A percentile compares a stretch with the other conserved stretches of the same genome.
These are phyloP conservation scores for Hystrix cristata DNA, from an alignment of 2,113 vertebrate genomes.

Conservation along the genomic window DNA sequence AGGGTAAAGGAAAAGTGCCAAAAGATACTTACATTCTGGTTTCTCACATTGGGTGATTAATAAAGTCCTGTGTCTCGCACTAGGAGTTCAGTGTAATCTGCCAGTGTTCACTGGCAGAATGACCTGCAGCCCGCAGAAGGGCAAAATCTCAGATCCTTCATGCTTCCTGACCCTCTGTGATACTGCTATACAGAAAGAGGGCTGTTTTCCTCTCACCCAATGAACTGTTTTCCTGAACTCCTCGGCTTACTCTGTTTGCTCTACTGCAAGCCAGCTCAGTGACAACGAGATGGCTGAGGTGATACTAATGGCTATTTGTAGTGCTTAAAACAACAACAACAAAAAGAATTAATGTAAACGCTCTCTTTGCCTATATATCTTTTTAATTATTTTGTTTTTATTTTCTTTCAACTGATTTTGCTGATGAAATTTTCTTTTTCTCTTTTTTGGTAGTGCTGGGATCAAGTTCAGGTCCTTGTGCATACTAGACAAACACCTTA, in stretches of 20 bases:
- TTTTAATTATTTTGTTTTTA: neutral
- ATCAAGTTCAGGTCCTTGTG: neutral
- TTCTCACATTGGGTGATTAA: neutral
- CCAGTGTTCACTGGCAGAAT: neutral
- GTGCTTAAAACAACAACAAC: neutral
- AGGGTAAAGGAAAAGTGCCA: neutral
- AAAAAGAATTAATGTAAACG: neutral
- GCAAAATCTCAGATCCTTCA: neutral
- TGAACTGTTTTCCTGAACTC: neutral
- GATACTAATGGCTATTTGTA: neutral
- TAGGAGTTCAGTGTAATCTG: neutral
- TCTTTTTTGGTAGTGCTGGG: neutral
- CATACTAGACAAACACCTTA: neutral
- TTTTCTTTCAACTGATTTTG: neutral
- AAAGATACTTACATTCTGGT: neutral
- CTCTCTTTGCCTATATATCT: neutral
- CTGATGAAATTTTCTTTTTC: conserved; percentile 17
- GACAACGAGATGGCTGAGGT: no score
- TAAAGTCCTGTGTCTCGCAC: neutral
- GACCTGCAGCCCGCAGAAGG: neutral
- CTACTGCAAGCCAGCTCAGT: neutral
- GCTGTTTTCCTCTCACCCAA: neutral
- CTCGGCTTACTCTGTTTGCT: neutral
- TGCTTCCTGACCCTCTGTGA: neutral
- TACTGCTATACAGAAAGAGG: neutral